A percentile compares a stretch with the other conserved stretches of the same genome.
Evolutionary conservation across 2,888 invertebrate species (phyloP).

Genomic region (Pyrgus malvae): DNA sequence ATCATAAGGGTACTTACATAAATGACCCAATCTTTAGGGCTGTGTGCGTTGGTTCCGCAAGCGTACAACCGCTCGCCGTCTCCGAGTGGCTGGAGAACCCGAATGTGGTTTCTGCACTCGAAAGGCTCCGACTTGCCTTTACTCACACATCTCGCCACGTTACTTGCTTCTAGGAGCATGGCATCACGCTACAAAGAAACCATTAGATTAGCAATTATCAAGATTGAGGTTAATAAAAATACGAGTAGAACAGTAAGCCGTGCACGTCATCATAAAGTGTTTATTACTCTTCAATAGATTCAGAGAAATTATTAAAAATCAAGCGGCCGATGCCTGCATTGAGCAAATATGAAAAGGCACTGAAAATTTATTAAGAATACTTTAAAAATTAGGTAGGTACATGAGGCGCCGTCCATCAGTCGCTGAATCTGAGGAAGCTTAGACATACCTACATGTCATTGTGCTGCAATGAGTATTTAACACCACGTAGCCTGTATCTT

Average conservation of each 20-base stretch:
- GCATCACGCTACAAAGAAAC: slow-evolving; percentile 72
- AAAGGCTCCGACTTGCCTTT: slow-evolving; percentile 85
- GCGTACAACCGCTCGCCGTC: slow-evolving; percentile 83
- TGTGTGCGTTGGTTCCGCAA: slow-evolving; percentile 85
- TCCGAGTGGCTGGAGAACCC: slow-evolving; percentile 84
- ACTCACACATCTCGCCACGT: slow-evolving; percentile 82
- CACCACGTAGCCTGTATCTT: too few species aligned
- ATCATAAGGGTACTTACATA: slow-evolving; percentile 69
- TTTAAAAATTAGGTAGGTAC: too few species aligned
- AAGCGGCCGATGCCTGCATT: too few species aligned
- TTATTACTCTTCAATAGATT: not conserved
- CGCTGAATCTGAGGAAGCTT: too few species aligned
- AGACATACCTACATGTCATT: too few species aligned
- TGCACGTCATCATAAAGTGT: not conserved
- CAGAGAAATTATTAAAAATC: too few species aligned
- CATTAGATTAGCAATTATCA: not conserved
- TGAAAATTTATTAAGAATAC: too few species aligned
- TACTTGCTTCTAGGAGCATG: slow-evolving; percentile 81
- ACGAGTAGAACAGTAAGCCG: too few species aligned
- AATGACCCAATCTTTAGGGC: slow-evolving; percentile 84
- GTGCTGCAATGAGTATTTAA: too few species aligned
- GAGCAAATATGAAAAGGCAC: too few species aligned
- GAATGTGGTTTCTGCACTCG: slow-evolving; percentile 84
- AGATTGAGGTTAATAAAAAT: too few species aligned
- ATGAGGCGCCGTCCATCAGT: too few species aligned